Base-by-base conservation (phyloP, 2,888 invertebrate species). In the Leptinotarsa haldemani region DNA sequence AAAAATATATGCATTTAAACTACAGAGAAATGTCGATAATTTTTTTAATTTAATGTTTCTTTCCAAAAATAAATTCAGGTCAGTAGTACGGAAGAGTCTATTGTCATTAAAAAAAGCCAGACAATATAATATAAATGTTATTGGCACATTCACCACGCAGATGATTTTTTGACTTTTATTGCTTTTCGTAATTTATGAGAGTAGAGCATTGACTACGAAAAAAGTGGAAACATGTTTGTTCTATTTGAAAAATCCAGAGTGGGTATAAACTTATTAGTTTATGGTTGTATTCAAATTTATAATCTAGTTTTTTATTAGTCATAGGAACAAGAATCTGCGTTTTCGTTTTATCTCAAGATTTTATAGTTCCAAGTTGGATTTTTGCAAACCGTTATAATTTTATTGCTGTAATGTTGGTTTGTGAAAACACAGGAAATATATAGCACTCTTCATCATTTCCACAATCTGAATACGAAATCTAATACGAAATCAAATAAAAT, bases 31-130 rank as follows among this genome's bases (percentile, higher is more conserved):
- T 30, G 7, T 1, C 7, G 1, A 30, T 30, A 30, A 30, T 30
- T 30, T 30, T 30, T 30, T 9, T 9, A 40, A 12, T 40, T 40
- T 40, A 7, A 7, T 40, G 40, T 40, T 40, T 40, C 40, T 40
- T 40, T 5, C 7, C 3, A 9, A 2, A 40, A 40, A 9, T 40
- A 83, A 84, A 83, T 82, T 82, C 83, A 80, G 80, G 79, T 74
- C 81, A 82, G 80, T 76, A 80, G 85, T 81, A 85, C 84, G 84
- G 83, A 83, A 85, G 81, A 85, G 85, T 85, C 81, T 84, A 85
- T 84, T 84, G 80, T 83, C 79, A 40, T 77, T 71, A 80, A 82
- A 83, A 81, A 82, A 82, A 9, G 9, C 75, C 65, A 70, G 71
- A 56, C 68, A 74, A 52, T 69, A 83, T 85, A 85, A 85, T 85